Conservation (phyloP, 2,113 vertebrate genomes). For the Gavia stellata region DNA sequence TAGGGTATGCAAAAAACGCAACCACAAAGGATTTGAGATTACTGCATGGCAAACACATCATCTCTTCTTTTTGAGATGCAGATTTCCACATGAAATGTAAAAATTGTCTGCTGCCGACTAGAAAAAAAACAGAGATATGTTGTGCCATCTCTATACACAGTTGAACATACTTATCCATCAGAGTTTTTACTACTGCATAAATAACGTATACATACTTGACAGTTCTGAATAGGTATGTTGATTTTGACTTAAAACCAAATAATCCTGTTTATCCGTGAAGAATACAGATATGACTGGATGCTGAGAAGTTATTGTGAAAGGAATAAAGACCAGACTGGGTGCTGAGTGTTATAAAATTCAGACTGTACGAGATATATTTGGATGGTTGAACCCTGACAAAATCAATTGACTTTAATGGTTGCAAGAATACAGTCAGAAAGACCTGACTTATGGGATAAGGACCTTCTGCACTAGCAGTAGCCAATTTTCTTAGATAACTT, state of each 20-base stretch:
- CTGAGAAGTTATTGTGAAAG: neutral
- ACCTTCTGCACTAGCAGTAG: neutral
- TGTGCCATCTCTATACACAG: neutral
- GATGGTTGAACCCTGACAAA: neutral
- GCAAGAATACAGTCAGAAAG: neutral
- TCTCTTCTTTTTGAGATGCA: slow-evolving; percentile 11
- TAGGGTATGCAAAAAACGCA: neutral
- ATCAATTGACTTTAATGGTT: neutral
- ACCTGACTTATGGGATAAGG: neutral
- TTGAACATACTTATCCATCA: neutral
- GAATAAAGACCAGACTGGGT: neutral
- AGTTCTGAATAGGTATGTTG: neutral
- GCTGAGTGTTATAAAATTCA: neutral
- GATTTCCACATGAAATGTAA: neutral
- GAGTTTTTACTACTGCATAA: neutral
- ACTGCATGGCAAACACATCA: neutral
- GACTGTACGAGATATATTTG: neutral
- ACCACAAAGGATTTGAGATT: neutral
- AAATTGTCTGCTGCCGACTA: neutral
- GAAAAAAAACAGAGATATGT: neutral
- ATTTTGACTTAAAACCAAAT: neutral
- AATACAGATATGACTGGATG: neutral
- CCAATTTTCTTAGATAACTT: neutral
- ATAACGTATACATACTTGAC: neutral
- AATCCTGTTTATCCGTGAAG: neutral